A percentile compares a stretch with the other conserved stretches of the same genome.
These are phyloP conservation scores for Campoplex nolae DNA, from an alignment of 2,888 invertebrate species.

Conservation along the genomic window DNA sequence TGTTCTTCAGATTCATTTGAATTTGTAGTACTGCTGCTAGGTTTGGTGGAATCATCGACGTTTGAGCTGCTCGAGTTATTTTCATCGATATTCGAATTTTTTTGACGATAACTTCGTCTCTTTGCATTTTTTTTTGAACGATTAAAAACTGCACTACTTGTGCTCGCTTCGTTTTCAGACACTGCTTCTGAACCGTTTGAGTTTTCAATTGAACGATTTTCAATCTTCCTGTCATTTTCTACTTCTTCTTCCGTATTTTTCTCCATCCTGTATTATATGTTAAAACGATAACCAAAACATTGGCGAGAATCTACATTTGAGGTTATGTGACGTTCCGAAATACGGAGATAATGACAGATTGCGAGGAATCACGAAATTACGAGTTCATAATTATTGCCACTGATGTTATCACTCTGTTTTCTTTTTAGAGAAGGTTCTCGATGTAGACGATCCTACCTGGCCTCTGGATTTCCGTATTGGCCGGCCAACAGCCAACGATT, in stretches of 20 bases:
- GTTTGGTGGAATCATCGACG: constrained; percentile 42
- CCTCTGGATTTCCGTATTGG: too few species aligned
- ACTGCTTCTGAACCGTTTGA: neutral
- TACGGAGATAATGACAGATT: neutral
- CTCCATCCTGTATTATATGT: constrained; percentile 8
- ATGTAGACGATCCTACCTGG: too few species aligned
- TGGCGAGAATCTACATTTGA: neutral
- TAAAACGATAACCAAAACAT: neutral
- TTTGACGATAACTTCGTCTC: constrained; percentile 78
- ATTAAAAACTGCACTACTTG: constrained; percentile 69
- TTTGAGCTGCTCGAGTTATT: neutral
- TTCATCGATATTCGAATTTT: constrained; percentile 57
- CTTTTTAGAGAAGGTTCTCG: too few species aligned
- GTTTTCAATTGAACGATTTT: neutral
- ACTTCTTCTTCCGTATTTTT: neutral
- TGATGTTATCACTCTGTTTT: neutral
- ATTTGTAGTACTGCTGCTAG: neutral
- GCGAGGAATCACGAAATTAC: neutral
- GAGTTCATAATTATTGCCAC: neutral
- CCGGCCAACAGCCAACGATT: too few species aligned
- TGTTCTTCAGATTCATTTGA: neutral
- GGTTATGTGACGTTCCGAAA: neutral
- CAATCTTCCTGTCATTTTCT: neutral
- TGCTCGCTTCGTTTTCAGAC: neutral
- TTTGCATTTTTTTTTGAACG: constrained; percentile 76